Percentiles rank a stretch among this genome's conserved stretches.
These are phyloP conservation scores for Sisor rabdophorus DNA, from an alignment of 2,113 vertebrate species.

Conservation along the genomic window DNA sequence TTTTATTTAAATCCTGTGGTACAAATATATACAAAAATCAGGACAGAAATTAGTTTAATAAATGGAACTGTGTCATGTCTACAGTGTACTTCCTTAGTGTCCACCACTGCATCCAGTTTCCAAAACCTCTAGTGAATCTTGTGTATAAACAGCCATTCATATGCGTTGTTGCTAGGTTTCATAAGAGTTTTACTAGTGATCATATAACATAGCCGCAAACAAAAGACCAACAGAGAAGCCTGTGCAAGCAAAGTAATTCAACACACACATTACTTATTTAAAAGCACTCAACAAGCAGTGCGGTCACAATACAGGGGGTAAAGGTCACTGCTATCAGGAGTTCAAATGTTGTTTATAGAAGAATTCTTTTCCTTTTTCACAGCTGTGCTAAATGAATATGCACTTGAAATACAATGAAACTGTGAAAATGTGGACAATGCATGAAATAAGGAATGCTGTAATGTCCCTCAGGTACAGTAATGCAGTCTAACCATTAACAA, in stretches of 20 bases:
- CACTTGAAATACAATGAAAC: not conserved
- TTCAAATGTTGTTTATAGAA: not conserved
- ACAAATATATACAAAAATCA: too few relatives aligned
- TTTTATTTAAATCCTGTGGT: too few relatives aligned
- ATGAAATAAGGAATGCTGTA: not conserved
- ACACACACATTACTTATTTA: slow-evolving; percentile 24
- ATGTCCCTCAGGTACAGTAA: slow-evolving; percentile 14
- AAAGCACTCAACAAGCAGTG: slow-evolving; percentile 1
- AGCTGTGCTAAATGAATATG: not conserved
- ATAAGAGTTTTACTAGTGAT: not conserved
- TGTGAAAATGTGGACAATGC: not conserved
- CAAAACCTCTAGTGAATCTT: not conserved
- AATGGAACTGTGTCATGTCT: slow-evolving; percentile 22
- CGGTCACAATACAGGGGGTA: not conserved
- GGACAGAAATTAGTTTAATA: slow-evolving; percentile 18
- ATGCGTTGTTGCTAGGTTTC: not conserved
- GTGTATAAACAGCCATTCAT: not conserved
- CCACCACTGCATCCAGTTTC: not conserved
- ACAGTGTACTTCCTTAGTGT: slow-evolving; percentile 1
- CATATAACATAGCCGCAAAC: not conserved
- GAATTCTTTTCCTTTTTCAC: not conserved
- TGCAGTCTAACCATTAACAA: not conserved
- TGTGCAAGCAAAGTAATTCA: not conserved
- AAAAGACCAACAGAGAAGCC: not conserved
- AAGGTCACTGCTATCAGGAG: slow-evolving; percentile 5